These are phyloP conservation scores for Phalacrocorax brasilianus DNA, from an alignment of 2,113 vertebrate genomes.

Conservation along the genomic window DNA sequence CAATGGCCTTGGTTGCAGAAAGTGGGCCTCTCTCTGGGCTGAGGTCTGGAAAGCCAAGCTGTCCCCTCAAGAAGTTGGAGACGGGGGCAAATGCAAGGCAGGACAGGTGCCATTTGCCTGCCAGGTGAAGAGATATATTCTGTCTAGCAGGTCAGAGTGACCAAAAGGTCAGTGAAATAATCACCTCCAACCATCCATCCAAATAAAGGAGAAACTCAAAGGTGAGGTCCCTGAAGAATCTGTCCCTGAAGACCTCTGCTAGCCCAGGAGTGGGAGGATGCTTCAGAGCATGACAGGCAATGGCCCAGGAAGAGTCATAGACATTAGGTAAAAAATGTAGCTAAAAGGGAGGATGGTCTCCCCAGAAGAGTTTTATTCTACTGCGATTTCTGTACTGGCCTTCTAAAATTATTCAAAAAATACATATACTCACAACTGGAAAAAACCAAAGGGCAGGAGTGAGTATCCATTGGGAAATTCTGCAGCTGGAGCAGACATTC, in stretches of 20 bases:
- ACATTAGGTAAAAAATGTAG: background rate
- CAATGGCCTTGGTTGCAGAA: background rate
- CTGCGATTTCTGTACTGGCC: background rate
- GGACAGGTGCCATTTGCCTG: rapidly evolving
- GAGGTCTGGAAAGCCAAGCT: background rate
- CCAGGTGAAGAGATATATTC: background rate
- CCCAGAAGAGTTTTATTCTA: background rate
- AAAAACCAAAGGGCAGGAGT: constrained; percentile 96
- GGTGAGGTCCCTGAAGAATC: background rate
- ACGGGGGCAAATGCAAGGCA: background rate
- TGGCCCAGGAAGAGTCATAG: background rate
- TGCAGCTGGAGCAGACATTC: constrained; percentile 93
- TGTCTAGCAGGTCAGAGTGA: background rate
- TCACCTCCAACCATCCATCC: background rate
- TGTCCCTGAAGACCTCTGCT: background rate
- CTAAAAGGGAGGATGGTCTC: background rate
- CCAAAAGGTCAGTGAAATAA: background rate
- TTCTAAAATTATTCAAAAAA: background rate
- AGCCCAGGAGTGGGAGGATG: background rate
- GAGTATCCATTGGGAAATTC: constrained; percentile 98
- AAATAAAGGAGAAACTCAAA: background rate
- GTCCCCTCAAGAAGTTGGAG: background rate
- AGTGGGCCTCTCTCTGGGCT: background rate
- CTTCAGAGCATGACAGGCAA: background rate
- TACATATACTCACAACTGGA: constrained; percentile 92